Base-by-base conservation (phyloP, 1,140 invertebrate species). In the Arion vulgaris region DNA sequence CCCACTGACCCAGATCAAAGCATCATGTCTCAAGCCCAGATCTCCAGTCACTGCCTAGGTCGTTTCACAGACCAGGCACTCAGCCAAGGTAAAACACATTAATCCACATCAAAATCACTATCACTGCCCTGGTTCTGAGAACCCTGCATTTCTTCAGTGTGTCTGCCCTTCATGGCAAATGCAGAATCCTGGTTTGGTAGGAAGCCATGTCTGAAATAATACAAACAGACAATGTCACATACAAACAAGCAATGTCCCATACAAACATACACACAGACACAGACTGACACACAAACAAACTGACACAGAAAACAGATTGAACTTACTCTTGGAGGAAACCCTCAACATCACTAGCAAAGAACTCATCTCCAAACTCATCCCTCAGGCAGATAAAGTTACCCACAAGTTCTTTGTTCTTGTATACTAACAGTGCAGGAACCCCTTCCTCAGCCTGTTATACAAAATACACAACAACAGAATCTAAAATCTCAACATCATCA, bases 351-450 rank as follows among this genome's bases (percentile, higher is more conserved):
- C 95, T 95, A 11, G 96, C 94, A 92, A 95, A 97, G 93, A 99
- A 99, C 88, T 99, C 97, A 91, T 96, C 95, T 4, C 97, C 97
- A 51, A 99, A 93, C 87, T 97, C 96, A 89, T 97, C 95, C 23
- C 95, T 95, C 26, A 99, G 88, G 41, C 95, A 93, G 19, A 99
- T 95, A 94, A 98, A 99, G 93, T 98, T 99, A 15, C 97, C 97
- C 89, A 99, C 95, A 15, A 99, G 93, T 88, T 97, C 95, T 15
- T 96, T 96, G 78, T 94, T 95, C 93, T 97, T 98, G 90, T 99
- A 99, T 0, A 97, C 95, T 38, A 99, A 92, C 68, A 99, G 91
- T 26, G 98, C 97, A 49, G 98, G 98, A 0, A 99, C 95, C 28
- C 98, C 98, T 86, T 95, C 95, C 45, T 94, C 93, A 89, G 96